Conservation (phyloP, 1,140 invertebrate genomes). For the Campoletis sonorensis region DNA sequence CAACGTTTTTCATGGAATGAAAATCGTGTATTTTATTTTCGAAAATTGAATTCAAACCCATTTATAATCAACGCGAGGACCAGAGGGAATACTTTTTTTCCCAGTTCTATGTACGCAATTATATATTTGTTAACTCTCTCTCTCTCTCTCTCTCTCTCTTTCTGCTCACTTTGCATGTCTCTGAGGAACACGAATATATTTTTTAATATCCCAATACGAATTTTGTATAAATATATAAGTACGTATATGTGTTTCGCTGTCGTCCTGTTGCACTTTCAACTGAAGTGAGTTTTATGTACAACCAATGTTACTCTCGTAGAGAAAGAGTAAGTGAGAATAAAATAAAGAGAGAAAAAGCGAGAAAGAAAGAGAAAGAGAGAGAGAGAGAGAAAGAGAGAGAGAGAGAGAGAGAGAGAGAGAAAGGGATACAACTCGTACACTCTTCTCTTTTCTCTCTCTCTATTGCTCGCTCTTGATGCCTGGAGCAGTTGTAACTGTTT, state of each 20-base stretch:
- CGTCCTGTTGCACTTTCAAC: neutral
- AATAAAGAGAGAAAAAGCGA: no score
- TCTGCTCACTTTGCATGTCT: neutral
- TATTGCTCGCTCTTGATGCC: constrained; percentile 15
- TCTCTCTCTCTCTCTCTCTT: neutral
- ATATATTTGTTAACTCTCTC: neutral
- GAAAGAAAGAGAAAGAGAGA: no score
- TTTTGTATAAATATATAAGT: neutral
- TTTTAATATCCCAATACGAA: neutral
- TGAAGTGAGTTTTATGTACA: constrained; percentile 22
- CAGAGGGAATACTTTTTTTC: constrained; percentile 25
- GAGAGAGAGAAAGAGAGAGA: no score
- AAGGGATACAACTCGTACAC: neutral
- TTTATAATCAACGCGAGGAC: neutral
- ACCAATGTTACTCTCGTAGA: neutral
- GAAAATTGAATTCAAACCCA: no score
- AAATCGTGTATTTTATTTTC: no score
- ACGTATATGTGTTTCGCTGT: neutral
- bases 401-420: neutral
- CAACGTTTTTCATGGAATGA: no score
- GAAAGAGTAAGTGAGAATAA: neutral
- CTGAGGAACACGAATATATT: neutral
- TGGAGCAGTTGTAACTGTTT: constrained; percentile 41
- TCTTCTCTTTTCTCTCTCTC: neutral
- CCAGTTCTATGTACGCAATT: neutral